A percentile compares a stretch with the other conserved stretches of the same genome.
phyloP scores from a whole-genome alignment of 2,797 vertebrate species.

The Cuniculus paca region DNA sequence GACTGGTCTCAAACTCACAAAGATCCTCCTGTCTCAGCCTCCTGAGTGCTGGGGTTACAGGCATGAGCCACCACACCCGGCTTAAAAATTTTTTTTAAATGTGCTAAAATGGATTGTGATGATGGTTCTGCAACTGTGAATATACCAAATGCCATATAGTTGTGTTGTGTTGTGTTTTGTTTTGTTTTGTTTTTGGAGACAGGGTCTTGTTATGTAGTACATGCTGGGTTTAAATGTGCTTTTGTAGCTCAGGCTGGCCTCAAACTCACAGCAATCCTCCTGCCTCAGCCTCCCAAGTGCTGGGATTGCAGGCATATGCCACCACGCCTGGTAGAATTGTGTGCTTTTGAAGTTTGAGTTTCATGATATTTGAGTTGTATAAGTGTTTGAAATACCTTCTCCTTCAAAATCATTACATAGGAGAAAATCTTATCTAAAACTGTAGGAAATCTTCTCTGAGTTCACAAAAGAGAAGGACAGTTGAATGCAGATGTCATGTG shows the following conservation, averaged over 20 bases:
- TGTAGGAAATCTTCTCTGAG: background rate
- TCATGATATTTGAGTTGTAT: slow-evolving; percentile 49
- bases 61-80: no score
- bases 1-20: no score
- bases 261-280: background rate
- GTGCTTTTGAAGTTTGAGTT: slow-evolving; percentile 1
- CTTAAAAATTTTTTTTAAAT: no score
- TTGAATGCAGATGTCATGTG: no score
- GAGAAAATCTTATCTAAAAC: slow-evolving; percentile 39
- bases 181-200: no score
- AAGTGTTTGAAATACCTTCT: background rate
- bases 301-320: background rate
- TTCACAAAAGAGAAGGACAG: no score
- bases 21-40: no score
- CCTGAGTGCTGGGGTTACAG: no score
- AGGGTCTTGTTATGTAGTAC: background rate
- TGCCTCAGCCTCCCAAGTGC: background rate
- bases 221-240: background rate
- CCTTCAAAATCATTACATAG: background rate
- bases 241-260: background rate
- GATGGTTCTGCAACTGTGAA: background rate
- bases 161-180: background rate
- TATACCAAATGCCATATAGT: slow-evolving; percentile 10
- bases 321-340: background rate
- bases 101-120: slow-evolving; percentile 9